A percentile compares a stretch with the other conserved stretches of the same genome.
phyloP scores from a whole-genome alignment of 2,797 vertebrate genomes.

The Clarias platycephalus region DNA sequence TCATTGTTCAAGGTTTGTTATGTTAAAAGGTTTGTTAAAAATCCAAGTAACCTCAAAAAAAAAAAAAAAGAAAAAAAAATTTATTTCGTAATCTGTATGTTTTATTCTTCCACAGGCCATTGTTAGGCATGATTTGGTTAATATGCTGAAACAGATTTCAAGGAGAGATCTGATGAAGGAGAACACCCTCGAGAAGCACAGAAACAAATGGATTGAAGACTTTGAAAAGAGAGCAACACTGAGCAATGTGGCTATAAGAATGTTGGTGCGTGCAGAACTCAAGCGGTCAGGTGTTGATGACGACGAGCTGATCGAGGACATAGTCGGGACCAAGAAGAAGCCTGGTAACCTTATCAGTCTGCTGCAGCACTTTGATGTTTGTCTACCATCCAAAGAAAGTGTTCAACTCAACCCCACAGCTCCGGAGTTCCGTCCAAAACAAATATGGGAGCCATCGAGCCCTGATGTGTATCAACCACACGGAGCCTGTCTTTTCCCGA shows the following conservation, averaged over 20 bases:
- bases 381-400: slow-evolving; percentile 63
- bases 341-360: slow-evolving; percentile 72
- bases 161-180: slow-evolving; percentile 60
- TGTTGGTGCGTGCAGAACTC: slow-evolving; percentile 66
- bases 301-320: slow-evolving; percentile 63
- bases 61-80: neutral
- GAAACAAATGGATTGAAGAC: slow-evolving; percentile 67
- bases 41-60: neutral
- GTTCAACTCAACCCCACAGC: slow-evolving; percentile 66
- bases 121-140: slow-evolving; percentile 67
- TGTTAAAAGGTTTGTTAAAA: slow-evolving; percentile 65
- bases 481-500: slow-evolving; percentile 73
- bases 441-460: slow-evolving; percentile 46
- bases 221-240: slow-evolving; percentile 70
- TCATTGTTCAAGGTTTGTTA: slow-evolving; percentile 74
- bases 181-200: slow-evolving; percentile 62
- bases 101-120: slow-evolving; percentile 61
- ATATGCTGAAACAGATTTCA: slow-evolving; percentile 68
- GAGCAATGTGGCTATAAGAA: slow-evolving; percentile 68
- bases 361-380: slow-evolving; percentile 76
- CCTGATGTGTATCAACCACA: slow-evolving; percentile 49
- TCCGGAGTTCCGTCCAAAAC: slow-evolving; percentile 67
- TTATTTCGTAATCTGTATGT: neutral
- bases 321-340: slow-evolving; percentile 64
- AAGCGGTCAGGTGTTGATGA: slow-evolving; percentile 57